Conservation (phyloP, 2,888 invertebrate genomes). For the Clanis bilineata region DNA sequence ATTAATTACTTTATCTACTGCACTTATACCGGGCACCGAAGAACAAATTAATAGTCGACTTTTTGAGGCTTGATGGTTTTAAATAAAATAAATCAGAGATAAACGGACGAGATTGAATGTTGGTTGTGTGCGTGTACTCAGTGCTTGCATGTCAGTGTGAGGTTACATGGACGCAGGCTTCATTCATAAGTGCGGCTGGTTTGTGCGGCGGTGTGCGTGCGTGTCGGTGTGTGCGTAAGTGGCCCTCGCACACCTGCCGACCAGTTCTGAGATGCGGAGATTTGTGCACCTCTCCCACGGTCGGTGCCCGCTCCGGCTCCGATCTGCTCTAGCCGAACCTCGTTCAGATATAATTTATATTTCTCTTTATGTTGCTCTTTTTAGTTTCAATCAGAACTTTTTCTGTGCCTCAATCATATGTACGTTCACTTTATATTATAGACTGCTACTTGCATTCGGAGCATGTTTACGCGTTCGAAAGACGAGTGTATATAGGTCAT, state of each 20-base stretch:
- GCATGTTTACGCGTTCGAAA: neutral
- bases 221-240: slow-evolving; percentile 43
- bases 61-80: slow-evolving; percentile 68
- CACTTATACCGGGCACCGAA: slow-evolving; percentile 62
- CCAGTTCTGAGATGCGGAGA: slow-evolving; percentile 82
- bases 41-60: slow-evolving; percentile 77
- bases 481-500: neutral
- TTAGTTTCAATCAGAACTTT: slow-evolving; percentile 32
- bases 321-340: slow-evolving; percentile 71
- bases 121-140: slow-evolving; percentile 37
- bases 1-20: slow-evolving; percentile 75
- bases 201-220: slow-evolving; percentile 34
- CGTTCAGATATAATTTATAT: slow-evolving; percentile 71
- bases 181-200: slow-evolving; percentile 77
- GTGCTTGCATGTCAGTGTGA: slow-evolving; percentile 31
- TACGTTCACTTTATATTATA: neutral
- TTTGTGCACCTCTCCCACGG: slow-evolving; percentile 82
- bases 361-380: slow-evolving; percentile 46
- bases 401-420: slow-evolving; percentile 15
- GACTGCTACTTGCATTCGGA: slow-evolving; percentile 1
- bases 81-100: slow-evolving; percentile 80
- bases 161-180: slow-evolving; percentile 55
- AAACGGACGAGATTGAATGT: slow-evolving; percentile 71
- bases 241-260: slow-evolving; percentile 76
- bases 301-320: slow-evolving; percentile 72